Base-by-base conservation (phyloP, 1,140 invertebrate genomes). In the Zophobas atratus region DNA sequence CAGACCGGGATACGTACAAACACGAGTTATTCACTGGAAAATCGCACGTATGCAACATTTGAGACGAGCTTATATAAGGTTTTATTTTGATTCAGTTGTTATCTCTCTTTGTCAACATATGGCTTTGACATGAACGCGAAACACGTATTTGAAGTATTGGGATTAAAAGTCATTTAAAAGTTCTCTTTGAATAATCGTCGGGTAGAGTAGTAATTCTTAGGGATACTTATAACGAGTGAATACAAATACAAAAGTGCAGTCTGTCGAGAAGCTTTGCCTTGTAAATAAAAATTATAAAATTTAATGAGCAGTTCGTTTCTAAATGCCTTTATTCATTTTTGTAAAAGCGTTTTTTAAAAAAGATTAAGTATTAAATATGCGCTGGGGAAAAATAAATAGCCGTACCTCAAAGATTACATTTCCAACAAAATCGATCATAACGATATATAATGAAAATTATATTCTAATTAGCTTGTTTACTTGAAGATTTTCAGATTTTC, bases 251-350 rank as follows among this genome's bases (percentile, higher is more conserved):
- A 43, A 67, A 67, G 60, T 67, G 60, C 60, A 67, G 38, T 67
- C 43, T 67, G 60, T 49, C 33, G 55, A 73, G 49, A 55, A 73
- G 71, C 71, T 73, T 73, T 56, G 32, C 41, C 71, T 73, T 73
- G 49, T 73, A 73, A 73, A 73, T 73, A 73, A 73, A 73, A 73
- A 73, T 73, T 73, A 73, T 73, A 73, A 53, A 55, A 73, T 73
- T 73, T 73, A 73, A 73, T 73, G 71, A 73, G 71, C 33, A 55
- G 71, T 73, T 56, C 49, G 38, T 33, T 73, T 73, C 8, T 73
- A 73, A 72, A 56, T 73, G 71, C 71, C 32, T 73, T 73, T 73
- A 73, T 73, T 73, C 71, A 73, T 73, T 56, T 53, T 53, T 56
- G n/a, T 73, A 73, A 55, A 55, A 73, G 71, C 71, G 55, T 51